phyloP scores from a whole-genome alignment of 2,797 vertebrate species.

The Masticophis lateralis region DNA sequence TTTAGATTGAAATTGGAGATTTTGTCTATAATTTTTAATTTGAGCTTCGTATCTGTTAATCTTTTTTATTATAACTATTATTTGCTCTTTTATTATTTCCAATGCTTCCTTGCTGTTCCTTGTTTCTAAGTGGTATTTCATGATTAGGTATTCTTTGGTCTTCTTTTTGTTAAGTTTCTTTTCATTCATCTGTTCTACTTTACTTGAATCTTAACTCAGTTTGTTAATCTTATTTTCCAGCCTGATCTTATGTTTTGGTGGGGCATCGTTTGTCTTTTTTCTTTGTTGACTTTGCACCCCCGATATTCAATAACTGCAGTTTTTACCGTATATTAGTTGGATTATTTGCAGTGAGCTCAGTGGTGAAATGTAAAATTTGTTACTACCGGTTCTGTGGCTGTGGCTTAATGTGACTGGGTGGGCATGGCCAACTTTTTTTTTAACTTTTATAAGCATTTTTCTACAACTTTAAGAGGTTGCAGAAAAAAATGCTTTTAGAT shows the following conservation, averaged over 20 bases:
- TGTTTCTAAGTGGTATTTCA: neutral
- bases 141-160: neutral
- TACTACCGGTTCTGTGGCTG: too few relatives aligned
- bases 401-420: too few relatives aligned
- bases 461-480: too few relatives aligned
- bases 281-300: neutral
- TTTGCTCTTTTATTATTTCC: neutral
- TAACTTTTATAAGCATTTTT: too few relatives aligned
- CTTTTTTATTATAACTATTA: neutral
- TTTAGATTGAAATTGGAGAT: neutral
- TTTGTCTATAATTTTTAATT: neutral
- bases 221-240: neutral
- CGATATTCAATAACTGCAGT: neutral
- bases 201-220: neutral
- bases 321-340: neutral
- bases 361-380: too few relatives aligned
- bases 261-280: neutral
- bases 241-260: neutral
- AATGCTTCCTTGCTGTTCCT: neutral
- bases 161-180: neutral
- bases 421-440: too few relatives aligned
- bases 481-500: too few relatives aligned
- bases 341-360: neutral
- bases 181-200: neutral
- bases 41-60: neutral